Evolutionary conservation across 2,888 invertebrate genomes (phyloP).

Genomic region (Ectemnius cavifrons): DNA sequence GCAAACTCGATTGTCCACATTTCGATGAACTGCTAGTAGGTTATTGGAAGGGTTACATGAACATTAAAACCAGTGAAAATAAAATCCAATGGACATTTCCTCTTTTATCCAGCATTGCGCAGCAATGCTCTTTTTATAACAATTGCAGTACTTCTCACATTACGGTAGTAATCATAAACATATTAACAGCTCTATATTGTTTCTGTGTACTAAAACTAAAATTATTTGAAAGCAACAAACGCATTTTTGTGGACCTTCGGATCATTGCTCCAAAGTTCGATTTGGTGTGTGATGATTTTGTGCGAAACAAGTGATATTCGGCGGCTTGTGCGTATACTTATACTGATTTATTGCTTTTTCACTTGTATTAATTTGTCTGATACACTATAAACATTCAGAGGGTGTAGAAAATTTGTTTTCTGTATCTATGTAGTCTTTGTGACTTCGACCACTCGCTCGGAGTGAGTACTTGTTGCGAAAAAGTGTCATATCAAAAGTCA

Average conservation of each 20-base stretch:
- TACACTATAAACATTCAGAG: too few relatives aligned
- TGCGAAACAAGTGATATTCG: background rate
- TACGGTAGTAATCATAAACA: constrained; percentile 63
- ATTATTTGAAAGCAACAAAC: constrained; percentile 34
- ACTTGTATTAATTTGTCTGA: too few relatives aligned
- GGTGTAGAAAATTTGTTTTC: too few relatives aligned
- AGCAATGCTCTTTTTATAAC: constrained; percentile 72
- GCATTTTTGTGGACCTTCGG: constrained; percentile 11
- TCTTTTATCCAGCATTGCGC: constrained; percentile 62
- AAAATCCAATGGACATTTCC: constrained; percentile 47
- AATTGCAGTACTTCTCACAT: constrained; percentile 67
- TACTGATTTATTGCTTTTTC: too few relatives aligned
- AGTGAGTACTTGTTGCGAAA: constrained; percentile 41
- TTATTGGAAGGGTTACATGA: constrained; percentile 32
- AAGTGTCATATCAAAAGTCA: constrained; percentile 38
- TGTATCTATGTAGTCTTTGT: too few relatives aligned
- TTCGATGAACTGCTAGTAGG: background rate
- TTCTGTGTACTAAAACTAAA: constrained; percentile 45
- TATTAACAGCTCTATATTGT: constrained; percentile 67
- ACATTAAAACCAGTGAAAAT: constrained; percentile 17
- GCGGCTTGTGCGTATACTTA: too few relatives aligned
- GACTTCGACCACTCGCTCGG: background rate
- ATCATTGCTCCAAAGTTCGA: constrained; percentile 12
- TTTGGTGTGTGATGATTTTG: background rate
- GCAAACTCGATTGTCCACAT: background rate